These are phyloP conservation scores for Catamblyrhynchus diadema DNA, from an alignment of 2,797 vertebrate genomes.

Conservation along the genomic window DNA sequence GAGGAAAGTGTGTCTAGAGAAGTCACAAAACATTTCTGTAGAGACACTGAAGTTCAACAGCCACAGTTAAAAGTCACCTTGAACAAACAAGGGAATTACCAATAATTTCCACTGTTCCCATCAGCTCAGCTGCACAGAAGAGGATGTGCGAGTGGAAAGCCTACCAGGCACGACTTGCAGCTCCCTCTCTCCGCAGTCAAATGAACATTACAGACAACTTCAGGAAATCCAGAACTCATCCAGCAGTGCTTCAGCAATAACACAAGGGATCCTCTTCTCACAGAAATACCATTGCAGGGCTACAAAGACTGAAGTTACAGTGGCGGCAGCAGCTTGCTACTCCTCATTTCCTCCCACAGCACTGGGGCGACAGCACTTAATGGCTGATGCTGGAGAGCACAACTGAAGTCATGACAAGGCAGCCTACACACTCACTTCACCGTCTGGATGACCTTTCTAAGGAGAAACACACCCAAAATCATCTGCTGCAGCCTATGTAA, in stretches of 20 bases:
- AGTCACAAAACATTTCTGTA: background rate
- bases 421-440: background rate
- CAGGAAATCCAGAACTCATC: background rate
- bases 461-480: background rate
- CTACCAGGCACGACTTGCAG: background rate
- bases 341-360: background rate
- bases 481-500: background rate
- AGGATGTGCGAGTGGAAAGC: background rate
- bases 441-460: background rate
- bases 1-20: rapidly evolving
- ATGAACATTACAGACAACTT: rapidly evolving
- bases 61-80: background rate
- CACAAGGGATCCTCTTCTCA: background rate
- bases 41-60: background rate
- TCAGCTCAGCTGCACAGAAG: background rate
- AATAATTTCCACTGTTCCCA: background rate
- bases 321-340: background rate
- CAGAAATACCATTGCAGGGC: background rate
- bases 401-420: background rate
- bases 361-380: rapidly evolving
- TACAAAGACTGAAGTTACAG: background rate
- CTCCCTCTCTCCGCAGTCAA: background rate
- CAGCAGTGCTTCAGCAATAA: background rate
- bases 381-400: background rate
- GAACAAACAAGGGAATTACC: background rate